Evolutionary conservation across 1,140 invertebrate species (phyloP), one percentile per base, ranked within the genome.

Genomic region (Heliconius congener): DNA sequence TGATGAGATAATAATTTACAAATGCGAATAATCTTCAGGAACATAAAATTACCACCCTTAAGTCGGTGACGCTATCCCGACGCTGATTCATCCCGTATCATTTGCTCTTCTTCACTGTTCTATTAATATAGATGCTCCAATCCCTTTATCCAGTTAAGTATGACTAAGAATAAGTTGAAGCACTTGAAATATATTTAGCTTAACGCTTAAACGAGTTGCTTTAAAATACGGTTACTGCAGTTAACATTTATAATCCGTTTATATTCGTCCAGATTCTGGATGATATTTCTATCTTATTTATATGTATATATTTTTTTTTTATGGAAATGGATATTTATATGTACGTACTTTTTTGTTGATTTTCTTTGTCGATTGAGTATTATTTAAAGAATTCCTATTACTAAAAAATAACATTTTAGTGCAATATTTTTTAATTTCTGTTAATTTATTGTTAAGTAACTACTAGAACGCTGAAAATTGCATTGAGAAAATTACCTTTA

Each of bases 121-220:
- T 66, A 66, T 27, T 66, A 66, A 66, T 66, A 66, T 66, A 23
- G 60, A 66, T 66, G 60, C 60, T 66, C 60, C 60, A 30, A 66
- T 66, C 60, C 27, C 60, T 66, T 66, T 66, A 66, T 74, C 37
- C 74, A 71, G 74, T 76, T 70, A 70, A 76, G 74, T 23, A 76
- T 76, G 74, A 76, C 34, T 76, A 71, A 76, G 52, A 37, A 50
- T 76, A 71, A 76, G 42, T 71, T 37, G 18, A 23, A 2, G 19
- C 74, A 76, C 60, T 76, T 76, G 74, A 76, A 76, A 66, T 76
- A 70, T 72, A 76, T 76, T 19, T 76, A 70, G 37, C 23, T 34
- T 76, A 70, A 46, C n/a, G 60, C 52, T 74, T 39, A 42, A 23
- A 42, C 42, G 74, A 76, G 37, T 75, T 66, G 57, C 74, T n/a